Evolutionary conservation across 2,888 invertebrate genomes (phyloP).

Genomic region (Agriopis aurantiaria): DNA sequence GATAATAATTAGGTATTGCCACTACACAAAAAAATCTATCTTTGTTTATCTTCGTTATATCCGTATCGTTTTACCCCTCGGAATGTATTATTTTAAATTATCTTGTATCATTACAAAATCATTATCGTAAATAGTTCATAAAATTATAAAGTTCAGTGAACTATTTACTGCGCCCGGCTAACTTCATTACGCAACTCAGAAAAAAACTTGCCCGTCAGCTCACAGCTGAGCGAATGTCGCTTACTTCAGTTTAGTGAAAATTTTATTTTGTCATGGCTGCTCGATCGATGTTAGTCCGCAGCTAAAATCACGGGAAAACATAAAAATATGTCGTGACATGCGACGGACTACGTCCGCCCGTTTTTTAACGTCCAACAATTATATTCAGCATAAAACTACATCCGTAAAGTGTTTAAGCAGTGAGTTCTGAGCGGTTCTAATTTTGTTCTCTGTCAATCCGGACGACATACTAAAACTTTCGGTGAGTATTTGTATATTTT

Average conservation of each 20-base stretch:
- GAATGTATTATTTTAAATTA: background rate
- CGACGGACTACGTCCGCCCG: constrained; percentile 59
- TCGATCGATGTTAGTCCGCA: constrained; percentile 78
- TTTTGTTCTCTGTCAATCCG: constrained; percentile 77
- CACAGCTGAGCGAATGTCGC: constrained; percentile 75
- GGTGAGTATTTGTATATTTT: constrained; percentile 75
- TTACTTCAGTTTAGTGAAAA: constrained; percentile 77
- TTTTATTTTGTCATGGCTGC: constrained; percentile 81
- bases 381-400: constrained; percentile 61
- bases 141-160: constrained; percentile 65
- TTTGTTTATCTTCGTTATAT: no score
- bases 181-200: constrained; percentile 61
- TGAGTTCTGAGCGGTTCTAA: constrained; percentile 81
- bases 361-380: constrained; percentile 66
- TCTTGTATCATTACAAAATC: no score
- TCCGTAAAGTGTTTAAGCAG: constrained; percentile 75
- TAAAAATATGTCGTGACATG: constrained; percentile 76
- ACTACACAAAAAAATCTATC: background rate
- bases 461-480: constrained; percentile 70
- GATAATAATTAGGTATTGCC: background rate
- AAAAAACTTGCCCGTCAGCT: constrained; percentile 75
- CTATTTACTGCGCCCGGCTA: constrained; percentile 57
- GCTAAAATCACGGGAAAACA: constrained; percentile 78
- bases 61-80: no score
- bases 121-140: background rate